Conservation (phyloP, 1,140 invertebrate species). For the Pseudomyrmex gracilis region DNA sequence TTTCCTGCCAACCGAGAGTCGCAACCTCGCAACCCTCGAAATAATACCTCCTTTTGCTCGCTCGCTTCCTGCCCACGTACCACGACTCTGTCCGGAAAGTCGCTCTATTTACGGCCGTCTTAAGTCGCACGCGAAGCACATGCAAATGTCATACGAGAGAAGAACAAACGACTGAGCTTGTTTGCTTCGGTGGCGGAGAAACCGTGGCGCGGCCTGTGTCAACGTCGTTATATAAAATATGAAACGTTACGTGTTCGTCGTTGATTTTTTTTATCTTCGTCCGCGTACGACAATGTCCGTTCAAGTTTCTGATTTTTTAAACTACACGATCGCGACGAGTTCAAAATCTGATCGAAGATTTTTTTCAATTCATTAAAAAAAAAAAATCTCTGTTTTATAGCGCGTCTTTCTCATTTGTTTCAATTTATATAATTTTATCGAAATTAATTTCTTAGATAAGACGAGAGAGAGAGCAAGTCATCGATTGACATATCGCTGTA, state of each 20-base stretch:
- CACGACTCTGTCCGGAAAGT: slow-evolving; percentile 16
- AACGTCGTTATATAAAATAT: neutral
- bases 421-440: neutral
- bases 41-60: slow-evolving; percentile 4
- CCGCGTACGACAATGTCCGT: neutral
- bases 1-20: slow-evolving; percentile 39
- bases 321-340: too few relatives aligned
- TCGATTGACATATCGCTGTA: neutral
- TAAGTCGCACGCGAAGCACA: slow-evolving; percentile 49
- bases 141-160: slow-evolving; percentile 45
- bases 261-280: slow-evolving; percentile 26
- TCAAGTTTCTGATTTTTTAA: too few relatives aligned
- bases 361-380: too few relatives aligned
- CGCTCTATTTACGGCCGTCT: slow-evolving; percentile 47
- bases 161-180: slow-evolving; percentile 7
- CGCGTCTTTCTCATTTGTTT: neutral
- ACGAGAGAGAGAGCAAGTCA: neutral
- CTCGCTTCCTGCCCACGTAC: slow-evolving; percentile 45
- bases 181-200: neutral
- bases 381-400: too few relatives aligned
- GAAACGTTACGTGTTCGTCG: neutral
- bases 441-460: neutral
- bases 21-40: neutral
- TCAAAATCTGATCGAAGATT: too few relatives aligned
- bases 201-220: slow-evolving; percentile 7